Evolutionary conservation across 2,888 invertebrate genomes (phyloP).

Genomic region (Rhyacophila evoluta): DNA sequence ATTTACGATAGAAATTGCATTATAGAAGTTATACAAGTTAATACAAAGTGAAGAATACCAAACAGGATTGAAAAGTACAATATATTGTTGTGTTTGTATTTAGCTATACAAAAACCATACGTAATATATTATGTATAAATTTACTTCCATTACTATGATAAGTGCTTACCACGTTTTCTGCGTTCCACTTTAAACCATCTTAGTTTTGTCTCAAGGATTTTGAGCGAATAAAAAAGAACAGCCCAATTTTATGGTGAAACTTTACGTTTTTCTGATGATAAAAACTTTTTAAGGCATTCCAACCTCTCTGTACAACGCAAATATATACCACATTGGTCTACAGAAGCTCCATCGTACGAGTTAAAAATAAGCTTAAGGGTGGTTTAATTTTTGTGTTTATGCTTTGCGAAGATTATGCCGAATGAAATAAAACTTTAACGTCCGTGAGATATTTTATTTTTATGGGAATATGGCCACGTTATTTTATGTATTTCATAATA

Average conservation of each 20-base stretch:
- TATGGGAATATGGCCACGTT: neutral
- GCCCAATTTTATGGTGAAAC: slow-evolving; percentile 19
- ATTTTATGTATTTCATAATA: neutral
- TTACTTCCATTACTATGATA: neutral
- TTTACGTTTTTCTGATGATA: neutral
- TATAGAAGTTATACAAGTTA: too few relatives aligned
- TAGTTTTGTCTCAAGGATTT: neutral
- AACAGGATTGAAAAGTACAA: too few relatives aligned
- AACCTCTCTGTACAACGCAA: neutral
- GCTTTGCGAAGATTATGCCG: neutral
- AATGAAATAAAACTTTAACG: neutral
- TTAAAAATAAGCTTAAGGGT: slow-evolving; percentile 14
- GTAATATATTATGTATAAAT: too few relatives aligned
- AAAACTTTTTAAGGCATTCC: slow-evolving; percentile 12
- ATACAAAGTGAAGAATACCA: too few relatives aligned
- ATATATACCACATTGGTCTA: neutral
- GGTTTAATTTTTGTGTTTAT: slow-evolving; percentile 15
- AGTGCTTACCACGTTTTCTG: neutral
- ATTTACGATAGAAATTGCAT: too few relatives aligned
- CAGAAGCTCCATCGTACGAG: neutral
- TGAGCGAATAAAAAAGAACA: slow-evolving; percentile 3
- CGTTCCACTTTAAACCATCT: neutral
- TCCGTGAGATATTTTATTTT: neutral
- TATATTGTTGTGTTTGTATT: too few relatives aligned
- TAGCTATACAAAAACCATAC: too few relatives aligned